phyloP scores from a whole-genome alignment of 2,113 vertebrate genomes.

The Triplophysa dalaica region DNA sequence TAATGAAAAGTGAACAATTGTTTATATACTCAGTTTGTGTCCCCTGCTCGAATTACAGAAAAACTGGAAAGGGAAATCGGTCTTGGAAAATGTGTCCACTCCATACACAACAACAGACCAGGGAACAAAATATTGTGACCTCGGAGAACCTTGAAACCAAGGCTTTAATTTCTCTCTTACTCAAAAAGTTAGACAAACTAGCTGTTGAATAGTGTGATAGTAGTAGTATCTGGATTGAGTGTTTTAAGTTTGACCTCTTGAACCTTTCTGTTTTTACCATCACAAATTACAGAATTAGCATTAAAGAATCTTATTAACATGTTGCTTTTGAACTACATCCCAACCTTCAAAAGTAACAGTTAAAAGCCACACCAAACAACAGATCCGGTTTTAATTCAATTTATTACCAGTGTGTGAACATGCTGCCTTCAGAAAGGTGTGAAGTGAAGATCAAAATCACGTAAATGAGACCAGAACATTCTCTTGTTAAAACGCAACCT shows the following conservation, averaged over 20 bases:
- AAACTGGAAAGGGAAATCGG: no score
- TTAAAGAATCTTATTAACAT: neutral
- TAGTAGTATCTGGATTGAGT: neutral
- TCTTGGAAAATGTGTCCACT: no score
- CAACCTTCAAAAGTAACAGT: neutral
- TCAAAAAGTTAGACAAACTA: neutral
- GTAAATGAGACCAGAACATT: neutral
- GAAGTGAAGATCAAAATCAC: neutral
- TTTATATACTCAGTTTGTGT: no score
- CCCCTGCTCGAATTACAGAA: no score
- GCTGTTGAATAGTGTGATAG: no score
- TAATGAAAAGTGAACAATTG: no score
- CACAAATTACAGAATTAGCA: neutral
- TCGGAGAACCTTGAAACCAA: no score
- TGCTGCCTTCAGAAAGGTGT: neutral
- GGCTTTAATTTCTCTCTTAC: no score
- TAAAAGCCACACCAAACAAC: neutral
- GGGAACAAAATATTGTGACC: no score
- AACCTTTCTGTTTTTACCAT: neutral
- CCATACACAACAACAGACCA: no score
- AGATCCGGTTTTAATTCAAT: neutral
- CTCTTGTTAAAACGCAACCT: neutral
- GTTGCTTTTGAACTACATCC: neutral
- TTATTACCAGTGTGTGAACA: neutral
- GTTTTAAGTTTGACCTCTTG: neutral